Evolutionary conservation across 2,113 vertebrate genomes (phyloP).

Genomic region (Hassar affinis): DNA sequence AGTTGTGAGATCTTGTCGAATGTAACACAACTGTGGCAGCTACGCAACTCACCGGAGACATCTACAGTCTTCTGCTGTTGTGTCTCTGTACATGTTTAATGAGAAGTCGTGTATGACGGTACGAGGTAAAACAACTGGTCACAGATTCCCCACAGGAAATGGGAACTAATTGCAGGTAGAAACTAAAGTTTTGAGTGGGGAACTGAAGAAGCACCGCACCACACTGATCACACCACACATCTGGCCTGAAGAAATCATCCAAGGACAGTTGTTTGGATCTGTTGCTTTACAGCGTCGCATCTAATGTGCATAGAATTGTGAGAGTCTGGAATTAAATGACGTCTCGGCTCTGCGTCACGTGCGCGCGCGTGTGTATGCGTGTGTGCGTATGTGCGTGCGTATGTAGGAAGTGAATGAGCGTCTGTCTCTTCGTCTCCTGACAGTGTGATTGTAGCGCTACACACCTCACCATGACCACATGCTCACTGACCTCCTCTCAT

Average conservation of each 20-base stretch:
- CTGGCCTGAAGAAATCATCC: neutral
- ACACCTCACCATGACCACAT: neutral
- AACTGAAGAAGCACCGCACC: neutral
- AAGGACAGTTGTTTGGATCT: neutral
- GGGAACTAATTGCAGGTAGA: neutral
- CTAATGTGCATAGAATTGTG: neutral
- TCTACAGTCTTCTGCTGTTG: neutral
- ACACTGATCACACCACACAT: neutral
- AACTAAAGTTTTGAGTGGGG: no score
- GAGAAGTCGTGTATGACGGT: neutral
- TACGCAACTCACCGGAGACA: no score
- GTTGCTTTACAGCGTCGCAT: no score
- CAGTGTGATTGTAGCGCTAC: neutral
- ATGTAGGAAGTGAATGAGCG: neutral
- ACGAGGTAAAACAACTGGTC: neutral
- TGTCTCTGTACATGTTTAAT: neutral
- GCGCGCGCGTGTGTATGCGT: no score
- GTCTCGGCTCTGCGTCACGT: no score
- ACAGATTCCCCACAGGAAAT: neutral
- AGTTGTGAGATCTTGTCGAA: neutral
- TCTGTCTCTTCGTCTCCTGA: neutral
- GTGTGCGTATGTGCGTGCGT: no score
- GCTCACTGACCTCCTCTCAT: neutral
- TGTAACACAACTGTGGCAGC: neutral
- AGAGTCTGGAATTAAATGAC: neutral